Evolutionary conservation across 2,888 invertebrate species (phyloP).

Genomic region (Lobophora halterata): DNA sequence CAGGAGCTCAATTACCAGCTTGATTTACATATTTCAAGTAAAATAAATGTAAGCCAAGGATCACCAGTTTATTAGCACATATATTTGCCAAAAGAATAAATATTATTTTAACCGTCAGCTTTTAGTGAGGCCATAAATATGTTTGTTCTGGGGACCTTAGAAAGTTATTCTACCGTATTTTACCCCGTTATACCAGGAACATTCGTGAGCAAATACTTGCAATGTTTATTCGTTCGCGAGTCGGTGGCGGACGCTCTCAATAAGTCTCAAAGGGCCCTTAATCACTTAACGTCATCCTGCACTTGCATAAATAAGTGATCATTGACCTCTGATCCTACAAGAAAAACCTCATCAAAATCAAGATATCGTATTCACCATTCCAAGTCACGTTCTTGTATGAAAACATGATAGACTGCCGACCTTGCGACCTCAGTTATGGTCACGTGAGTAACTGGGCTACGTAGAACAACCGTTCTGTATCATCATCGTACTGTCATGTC

Average conservation of each 20-base stretch:
- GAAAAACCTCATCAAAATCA: constrained; percentile 4
- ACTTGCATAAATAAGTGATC: constrained; percentile 5
- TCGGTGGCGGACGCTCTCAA: constrained; percentile 2
- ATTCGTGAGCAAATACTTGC: constrained; percentile 14
- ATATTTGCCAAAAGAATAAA: constrained; percentile 14
- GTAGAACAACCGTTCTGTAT: constrained; percentile 16
- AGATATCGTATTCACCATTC: constrained; percentile 4
- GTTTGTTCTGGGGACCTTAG: constrained; percentile 8
- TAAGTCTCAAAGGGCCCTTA: background rate
- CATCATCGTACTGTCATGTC: constrained; percentile 10
- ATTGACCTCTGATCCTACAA: constrained; percentile 4
- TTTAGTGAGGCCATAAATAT: constrained; percentile 1
- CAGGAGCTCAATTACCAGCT: constrained; percentile 10
- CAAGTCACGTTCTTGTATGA: constrained; percentile 30
- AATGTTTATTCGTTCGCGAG: constrained; percentile 12
- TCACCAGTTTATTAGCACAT: constrained; percentile 6
- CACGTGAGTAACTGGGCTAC: constrained; percentile 23
- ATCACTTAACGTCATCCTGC: constrained; percentile 9
- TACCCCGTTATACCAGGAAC: constrained; percentile 16
- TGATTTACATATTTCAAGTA: constrained; percentile 15
- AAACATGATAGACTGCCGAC: constrained; percentile 16
- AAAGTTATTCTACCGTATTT: constrained; percentile 13
- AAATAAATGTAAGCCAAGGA: constrained; percentile 22
- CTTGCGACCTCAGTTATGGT: constrained; percentile 23
- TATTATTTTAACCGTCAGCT: constrained; percentile 15